These are phyloP conservation scores for Brenthis daphne DNA, from an alignment of 2,888 invertebrate genomes.

Conservation along the genomic window DNA sequence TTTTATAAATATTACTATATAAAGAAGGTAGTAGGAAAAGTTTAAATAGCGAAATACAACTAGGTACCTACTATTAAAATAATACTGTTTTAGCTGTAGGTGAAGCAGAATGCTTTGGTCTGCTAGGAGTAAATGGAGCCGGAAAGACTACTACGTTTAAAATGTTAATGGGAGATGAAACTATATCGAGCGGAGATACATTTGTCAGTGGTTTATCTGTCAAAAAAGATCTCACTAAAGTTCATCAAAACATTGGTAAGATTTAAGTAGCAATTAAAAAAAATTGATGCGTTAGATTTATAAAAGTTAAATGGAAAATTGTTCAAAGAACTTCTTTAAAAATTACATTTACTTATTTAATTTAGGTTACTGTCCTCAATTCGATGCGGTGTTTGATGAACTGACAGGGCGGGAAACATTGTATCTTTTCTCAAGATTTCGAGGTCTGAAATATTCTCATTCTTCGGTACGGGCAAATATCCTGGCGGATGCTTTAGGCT, in stretches of 20 bases:
- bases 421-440: conserved; percentile 84
- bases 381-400: conserved; percentile 87
- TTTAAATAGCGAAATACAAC: too few relatives aligned
- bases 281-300: neutral
- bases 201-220: conserved; percentile 83
- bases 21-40: too few relatives aligned
- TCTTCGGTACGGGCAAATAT: conserved; percentile 65
- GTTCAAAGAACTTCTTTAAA: neutral
- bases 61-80: neutral
- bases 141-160: conserved; percentile 95
- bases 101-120: conserved; percentile 90
- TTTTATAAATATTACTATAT: too few relatives aligned
- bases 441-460: conserved; percentile 82
- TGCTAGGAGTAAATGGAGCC: conserved; percentile 92
- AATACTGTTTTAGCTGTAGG: conserved; percentile 80
- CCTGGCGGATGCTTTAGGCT: conserved; percentile 82
- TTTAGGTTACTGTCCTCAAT: conserved; percentile 88
- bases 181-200: conserved; percentile 86
- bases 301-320: neutral
- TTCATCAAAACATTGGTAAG: conserved; percentile 83
- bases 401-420: conserved; percentile 87
- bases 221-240: conserved; percentile 77
- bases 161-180: conserved; percentile 93
- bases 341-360: neutral
- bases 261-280: neutral